Conservation (phyloP, 2,888 invertebrate genomes). For the Calliopum simillimum region DNA sequence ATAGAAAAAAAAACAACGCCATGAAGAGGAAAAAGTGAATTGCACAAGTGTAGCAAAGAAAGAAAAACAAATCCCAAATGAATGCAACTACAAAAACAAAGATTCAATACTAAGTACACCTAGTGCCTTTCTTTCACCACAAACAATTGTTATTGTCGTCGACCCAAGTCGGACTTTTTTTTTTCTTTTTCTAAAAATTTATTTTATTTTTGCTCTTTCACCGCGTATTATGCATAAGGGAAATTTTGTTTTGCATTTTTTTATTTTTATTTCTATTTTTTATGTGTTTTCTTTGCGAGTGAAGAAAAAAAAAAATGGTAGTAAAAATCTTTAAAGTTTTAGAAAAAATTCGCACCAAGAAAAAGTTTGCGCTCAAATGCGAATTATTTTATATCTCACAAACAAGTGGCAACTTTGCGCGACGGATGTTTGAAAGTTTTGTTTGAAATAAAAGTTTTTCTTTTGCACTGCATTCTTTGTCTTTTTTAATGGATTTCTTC, state of each 20-base stretch:
- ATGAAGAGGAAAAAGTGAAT: neutral
- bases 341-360: neutral
- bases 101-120: neutral
- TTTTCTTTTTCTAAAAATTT: neutral
- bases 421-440: neutral
- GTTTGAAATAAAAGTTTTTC: no score
- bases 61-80: slow-evolving; percentile 15
- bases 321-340: neutral
- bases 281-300: slow-evolving; percentile 8
- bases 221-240: neutral
- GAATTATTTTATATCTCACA: slow-evolving; percentile 8
- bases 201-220: slow-evolving; percentile 4
- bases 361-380: neutral
- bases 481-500: no score
- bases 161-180: neutral
- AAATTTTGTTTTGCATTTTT: slow-evolving; percentile 6
- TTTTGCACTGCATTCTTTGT: no score
- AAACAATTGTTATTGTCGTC: slow-evolving; percentile 18
- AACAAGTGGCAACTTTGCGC: neutral
- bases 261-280: slow-evolving; percentile 11
- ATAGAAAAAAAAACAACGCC: slow-evolving; percentile 6
- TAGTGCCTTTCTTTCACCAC: slow-evolving; percentile 5
- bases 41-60: slow-evolving; percentile 6
- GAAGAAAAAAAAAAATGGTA: neutral
- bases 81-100: neutral